Base-by-base conservation (phyloP, 2,797 vertebrate species). In the Rhinogobio ventralis region DNA sequence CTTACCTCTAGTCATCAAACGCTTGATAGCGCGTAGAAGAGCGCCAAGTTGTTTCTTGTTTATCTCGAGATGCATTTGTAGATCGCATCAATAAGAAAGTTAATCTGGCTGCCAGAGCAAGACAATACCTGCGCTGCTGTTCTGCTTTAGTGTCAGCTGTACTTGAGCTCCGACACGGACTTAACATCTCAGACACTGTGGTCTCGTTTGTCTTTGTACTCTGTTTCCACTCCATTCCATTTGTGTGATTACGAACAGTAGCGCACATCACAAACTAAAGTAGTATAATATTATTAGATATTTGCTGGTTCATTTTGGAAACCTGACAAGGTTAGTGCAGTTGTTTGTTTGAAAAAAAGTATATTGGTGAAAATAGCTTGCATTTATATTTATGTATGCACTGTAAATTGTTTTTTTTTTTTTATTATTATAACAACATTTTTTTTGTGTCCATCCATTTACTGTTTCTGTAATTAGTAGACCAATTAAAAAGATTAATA, bases 81-180 rank as follows among this genome's bases (percentile, higher is more conserved):
- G 76, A 80, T 67, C 68, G 28, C 60, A 45, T 71, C 51, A 78
- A 87, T 71, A 71, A 53, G 45, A 81, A 86, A 75, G 73, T 85
- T 57, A 42, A 74, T 68, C 74, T 68, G 67, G 10, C 42, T 72
- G 67, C 62, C 83, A 46, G 79, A 67, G 73, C 45, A 73, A 79
- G 60, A 75, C 69, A 78, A 85, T 79, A 79, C 79, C 33, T 60
- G 42, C 79, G 55, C 66, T 60, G 68, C 71, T 79, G 33, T 19
- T 25, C 79, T 28, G 64, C 51, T 73, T 82, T 46, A 57, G 17
- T 60, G 73, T 85, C 51, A 69, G 53, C 42, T 30, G 39, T 57
- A 20, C 46, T 83, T 76, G 14, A 83, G 15, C 62, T 75, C 72
- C 42, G 45, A 75, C 23, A 62, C 80, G 13, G 53, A 82, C 53